A percentile compares a stretch with the other conserved stretches of the same genome.
Conservation (phyloP, 1,140 invertebrate genomes). For the Sweltsa coloradensis region DNA sequence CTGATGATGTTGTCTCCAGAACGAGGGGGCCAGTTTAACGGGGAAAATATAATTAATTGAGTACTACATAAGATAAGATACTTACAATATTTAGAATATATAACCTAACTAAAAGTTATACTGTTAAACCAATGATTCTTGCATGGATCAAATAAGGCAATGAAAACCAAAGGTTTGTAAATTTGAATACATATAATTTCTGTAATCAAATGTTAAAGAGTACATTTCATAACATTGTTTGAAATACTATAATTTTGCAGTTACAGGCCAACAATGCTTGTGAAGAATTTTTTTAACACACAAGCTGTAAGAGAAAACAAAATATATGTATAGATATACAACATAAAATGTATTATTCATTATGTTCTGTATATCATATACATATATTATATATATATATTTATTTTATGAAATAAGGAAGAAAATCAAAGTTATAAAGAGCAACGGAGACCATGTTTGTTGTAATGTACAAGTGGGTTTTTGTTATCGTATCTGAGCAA, state of each 20-base stretch:
- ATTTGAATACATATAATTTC: too few relatives aligned
- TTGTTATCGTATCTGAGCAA: slow-evolving; percentile 25
- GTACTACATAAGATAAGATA: too few relatives aligned
- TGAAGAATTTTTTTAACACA: slow-evolving; percentile 4
- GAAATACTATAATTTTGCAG: too few relatives aligned
- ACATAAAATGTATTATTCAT: too few relatives aligned
- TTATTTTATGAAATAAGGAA: slow-evolving; percentile 9
- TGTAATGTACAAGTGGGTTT: slow-evolving; percentile 31
- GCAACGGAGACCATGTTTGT: slow-evolving; percentile 14
- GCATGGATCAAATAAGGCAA: too few relatives aligned
- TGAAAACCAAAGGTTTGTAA: too few relatives aligned
- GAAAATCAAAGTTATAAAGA: slow-evolving; percentile 13
- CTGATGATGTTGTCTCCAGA: slow-evolving; percentile 37
- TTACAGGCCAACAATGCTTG: slow-evolving; percentile 9
- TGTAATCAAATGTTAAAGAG: too few relatives aligned
- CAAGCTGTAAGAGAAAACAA: slow-evolving; percentile 7
- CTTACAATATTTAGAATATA: too few relatives aligned
- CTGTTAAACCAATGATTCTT: too few relatives aligned
- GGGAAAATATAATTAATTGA: slow-evolving; percentile 18
- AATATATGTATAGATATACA: too few relatives aligned
- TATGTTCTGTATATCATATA: slow-evolving; percentile 4
- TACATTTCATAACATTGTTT: too few relatives aligned
- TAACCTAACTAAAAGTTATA: too few relatives aligned
- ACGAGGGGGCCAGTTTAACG: slow-evolving; percentile 27
- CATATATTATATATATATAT: slow-evolving; percentile 1